Evolutionary conservation across 2,888 invertebrate species (phyloP), one percentile per base, ranked within the genome.

Genomic region (Furcula furcula): DNA sequence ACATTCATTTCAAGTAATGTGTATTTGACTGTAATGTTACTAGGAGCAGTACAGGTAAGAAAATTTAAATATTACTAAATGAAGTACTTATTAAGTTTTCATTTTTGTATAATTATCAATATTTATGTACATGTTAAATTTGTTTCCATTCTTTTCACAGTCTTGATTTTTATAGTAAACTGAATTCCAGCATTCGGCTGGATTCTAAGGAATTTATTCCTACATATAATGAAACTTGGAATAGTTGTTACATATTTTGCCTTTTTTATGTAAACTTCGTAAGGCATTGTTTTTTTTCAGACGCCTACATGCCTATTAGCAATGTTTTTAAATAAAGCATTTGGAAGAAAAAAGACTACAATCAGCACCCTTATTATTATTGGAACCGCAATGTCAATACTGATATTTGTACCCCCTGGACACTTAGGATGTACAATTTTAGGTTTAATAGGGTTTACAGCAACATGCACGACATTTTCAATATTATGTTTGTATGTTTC

Each of bases 11-110:
- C 70, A 3, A 36, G 54, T 1, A 62, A 76, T 55, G 44, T 75
- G 3, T 73, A 62, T 29, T 32, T 72, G 6, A 61, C 64, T 2
- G 66, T 73, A 2, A 49, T 62, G 7, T 40, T 73, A 32, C 30
- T 74, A 16, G 76, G 76, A 25, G 48, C 67, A 3, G 66, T 76
- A 28, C 76, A 76, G 50, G 66, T 61, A 11, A 35, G 34, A n/a
- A n/a, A n/a, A n/a, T n/a, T n/a, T n/a, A n/a, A n/a, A n/a, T n/a
- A n/a, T n/a, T n/a, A n/a, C n/a, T n/a, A n/a, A n/a, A n/a, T n/a
- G n/a, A n/a, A n/a, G n/a, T n/a, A n/a, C n/a, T n/a, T n/a, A n/a
- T n/a, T n/a, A n/a, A n/a, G n/a, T n/a, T n/a, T n/a, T n/a, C n/a
- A n/a, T n/a, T n/a, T n/a, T n/a, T n/a, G n/a, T n/a, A n/a, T n/a